Evolutionary conservation across 2,113 vertebrate species (phyloP).

Genomic region (Dromas ardeola): DNA sequence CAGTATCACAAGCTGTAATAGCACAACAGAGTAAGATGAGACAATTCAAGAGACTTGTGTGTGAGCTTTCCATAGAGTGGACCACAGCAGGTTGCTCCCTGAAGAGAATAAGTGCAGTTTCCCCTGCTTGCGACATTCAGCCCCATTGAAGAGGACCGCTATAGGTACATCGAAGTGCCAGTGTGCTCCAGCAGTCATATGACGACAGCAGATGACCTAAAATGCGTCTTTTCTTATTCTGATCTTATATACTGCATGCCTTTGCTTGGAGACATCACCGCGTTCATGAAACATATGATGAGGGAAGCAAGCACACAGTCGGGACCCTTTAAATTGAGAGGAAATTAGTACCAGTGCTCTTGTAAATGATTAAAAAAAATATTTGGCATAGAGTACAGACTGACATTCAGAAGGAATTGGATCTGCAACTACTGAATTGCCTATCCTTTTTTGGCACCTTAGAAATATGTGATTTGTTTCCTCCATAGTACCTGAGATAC

Average conservation of each 20-base stretch:
- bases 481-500: background rate
- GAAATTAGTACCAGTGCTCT: background rate
- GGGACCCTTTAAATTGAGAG: background rate
- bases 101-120: background rate
- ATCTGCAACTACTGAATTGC: background rate
- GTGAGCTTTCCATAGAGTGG: background rate
- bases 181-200: background rate
- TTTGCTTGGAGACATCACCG: background rate
- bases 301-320: background rate
- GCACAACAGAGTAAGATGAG: background rate
- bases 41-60: background rate
- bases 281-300: background rate
- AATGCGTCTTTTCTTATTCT: background rate
- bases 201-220: background rate
- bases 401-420: background rate
- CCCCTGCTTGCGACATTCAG: background rate
- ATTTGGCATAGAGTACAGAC: background rate
- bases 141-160: background rate
- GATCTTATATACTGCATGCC: background rate
- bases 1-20: background rate
- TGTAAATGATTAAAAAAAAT: background rate
- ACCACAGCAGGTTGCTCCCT: background rate
- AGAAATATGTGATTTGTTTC: background rate
- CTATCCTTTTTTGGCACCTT: background rate
- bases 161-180: background rate